Conservation (phyloP, 2,113 vertebrate species). For the Lepisosteus oculatus region DNA sequence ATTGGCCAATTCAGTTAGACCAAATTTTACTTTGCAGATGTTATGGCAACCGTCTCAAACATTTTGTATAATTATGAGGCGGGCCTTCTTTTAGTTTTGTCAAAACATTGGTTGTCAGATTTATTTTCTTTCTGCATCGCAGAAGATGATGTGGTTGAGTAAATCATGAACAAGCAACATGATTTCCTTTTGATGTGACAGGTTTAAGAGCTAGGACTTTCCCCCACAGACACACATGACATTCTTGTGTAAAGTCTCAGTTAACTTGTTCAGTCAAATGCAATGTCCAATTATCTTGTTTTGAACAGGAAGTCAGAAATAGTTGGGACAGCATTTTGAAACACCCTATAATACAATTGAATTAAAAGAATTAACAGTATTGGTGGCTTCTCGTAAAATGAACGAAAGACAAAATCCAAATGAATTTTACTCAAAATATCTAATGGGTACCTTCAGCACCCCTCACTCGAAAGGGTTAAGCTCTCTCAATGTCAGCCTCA, state of each 20-base stretch:
- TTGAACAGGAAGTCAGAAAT: too few relatives aligned
- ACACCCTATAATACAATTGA: too few relatives aligned
- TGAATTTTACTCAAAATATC: too few relatives aligned
- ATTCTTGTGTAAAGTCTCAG: not conserved
- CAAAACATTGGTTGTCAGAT: conserved; percentile 46
- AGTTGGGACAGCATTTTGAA: too few relatives aligned
- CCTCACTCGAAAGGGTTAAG: conserved; percentile 35
- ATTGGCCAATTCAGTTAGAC: too few relatives aligned
- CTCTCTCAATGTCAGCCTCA: conserved; percentile 27
- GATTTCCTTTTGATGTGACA: conserved; percentile 42
- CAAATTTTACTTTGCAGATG: conserved; percentile 32
- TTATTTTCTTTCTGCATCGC: conserved; percentile 34
- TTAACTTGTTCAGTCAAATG: too few relatives aligned
- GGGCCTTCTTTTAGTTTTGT: conserved; percentile 29
- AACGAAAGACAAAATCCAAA: too few relatives aligned
- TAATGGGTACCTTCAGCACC: conserved; percentile 1
- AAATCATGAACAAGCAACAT: conserved; percentile 41
- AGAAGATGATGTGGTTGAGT: conserved; percentile 34
- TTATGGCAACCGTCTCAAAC: conserved; percentile 32
- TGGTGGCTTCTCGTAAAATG: too few relatives aligned
- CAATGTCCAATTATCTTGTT: too few relatives aligned
- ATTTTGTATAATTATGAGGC: conserved; percentile 37
- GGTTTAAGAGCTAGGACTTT: conserved; percentile 39
- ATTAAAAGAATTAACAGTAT: too few relatives aligned
- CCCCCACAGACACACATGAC: conserved; percentile 9